These are phyloP conservation scores for Drosophila stalkeri DNA, from an alignment of 2,888 invertebrate species.

Conservation along the genomic window DNA sequence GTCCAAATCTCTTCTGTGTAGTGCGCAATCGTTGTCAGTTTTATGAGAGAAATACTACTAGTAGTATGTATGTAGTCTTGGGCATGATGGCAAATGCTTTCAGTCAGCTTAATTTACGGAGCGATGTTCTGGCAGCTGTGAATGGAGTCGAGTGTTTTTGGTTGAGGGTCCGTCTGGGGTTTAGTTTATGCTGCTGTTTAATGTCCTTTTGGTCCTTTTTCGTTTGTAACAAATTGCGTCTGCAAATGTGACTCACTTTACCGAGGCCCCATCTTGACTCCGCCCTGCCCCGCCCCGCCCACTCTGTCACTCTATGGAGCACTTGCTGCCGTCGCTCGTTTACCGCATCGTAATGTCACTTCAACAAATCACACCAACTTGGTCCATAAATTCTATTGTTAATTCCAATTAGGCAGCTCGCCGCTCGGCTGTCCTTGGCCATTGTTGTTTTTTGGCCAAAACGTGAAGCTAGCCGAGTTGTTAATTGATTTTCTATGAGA, in stretches of 20 bases:
- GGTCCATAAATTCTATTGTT: slow-evolving; percentile 84
- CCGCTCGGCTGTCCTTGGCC: slow-evolving; percentile 76
- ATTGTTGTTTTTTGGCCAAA: slow-evolving; percentile 17
- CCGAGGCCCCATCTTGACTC: slow-evolving; percentile 8
- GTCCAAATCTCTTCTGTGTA: background rate
- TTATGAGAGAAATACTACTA: slow-evolving; percentile 28
- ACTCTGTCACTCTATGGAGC: slow-evolving; percentile 47
- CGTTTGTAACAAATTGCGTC: slow-evolving; percentile 72
- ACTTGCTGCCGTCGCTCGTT: slow-evolving; percentile 61
- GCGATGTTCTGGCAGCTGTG: slow-evolving; percentile 50
- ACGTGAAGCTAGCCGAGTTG: slow-evolving; percentile 27
- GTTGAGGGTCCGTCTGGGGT: slow-evolving; percentile 62
- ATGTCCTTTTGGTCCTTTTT: slow-evolving; percentile 67
- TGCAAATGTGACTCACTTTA: slow-evolving; percentile 70
- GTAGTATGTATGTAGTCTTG: slow-evolving; percentile 14
- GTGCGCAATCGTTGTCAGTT: slow-evolving; percentile 21
- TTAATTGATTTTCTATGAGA: slow-evolving; percentile 64
- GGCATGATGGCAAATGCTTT: slow-evolving; percentile 36
- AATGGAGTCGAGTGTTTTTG: slow-evolving; percentile 24
- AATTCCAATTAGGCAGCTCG: slow-evolving; percentile 84
- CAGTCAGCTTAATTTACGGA: slow-evolving; percentile 48
- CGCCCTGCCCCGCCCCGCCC: background rate
- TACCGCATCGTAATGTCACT: slow-evolving; percentile 82
- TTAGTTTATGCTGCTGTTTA: slow-evolving; percentile 67
- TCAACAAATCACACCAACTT: slow-evolving; percentile 84